Evolutionary conservation across 2,797 vertebrate genomes (phyloP).

Genomic region (Anas bahamensis): DNA sequence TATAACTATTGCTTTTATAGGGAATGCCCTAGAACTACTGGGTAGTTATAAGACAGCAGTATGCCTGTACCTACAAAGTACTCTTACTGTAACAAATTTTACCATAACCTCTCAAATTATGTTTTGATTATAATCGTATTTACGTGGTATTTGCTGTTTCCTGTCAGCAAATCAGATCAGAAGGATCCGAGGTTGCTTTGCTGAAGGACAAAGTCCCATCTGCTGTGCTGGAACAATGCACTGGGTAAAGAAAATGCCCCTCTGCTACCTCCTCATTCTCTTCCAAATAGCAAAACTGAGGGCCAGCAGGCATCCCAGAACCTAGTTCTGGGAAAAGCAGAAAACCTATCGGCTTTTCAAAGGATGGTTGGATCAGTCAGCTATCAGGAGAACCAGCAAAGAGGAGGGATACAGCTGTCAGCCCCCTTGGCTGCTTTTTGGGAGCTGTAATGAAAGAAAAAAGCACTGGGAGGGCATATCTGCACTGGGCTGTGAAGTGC

Average conservation of each 20-base stretch:
- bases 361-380: not conserved
- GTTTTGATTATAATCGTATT: not conserved
- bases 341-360: not conserved
- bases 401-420: not conserved
- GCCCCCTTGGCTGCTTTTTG: not conserved
- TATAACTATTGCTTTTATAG: not conserved
- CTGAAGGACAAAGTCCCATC: constrained; percentile 41
- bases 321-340: not conserved
- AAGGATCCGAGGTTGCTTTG: constrained; percentile 14
- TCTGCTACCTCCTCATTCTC: not conserved
- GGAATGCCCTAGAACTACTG: not conserved
- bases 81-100: not conserved
- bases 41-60: not conserved
- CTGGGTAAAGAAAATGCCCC: not conserved
- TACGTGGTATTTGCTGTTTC: not conserved
- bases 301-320: not conserved
- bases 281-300: not conserved
- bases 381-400: not conserved
- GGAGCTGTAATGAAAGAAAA: not conserved
- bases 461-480: not conserved
- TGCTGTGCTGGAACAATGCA: constrained; percentile 33
- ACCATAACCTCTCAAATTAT: not conserved
- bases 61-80: not conserved
- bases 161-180: not conserved
- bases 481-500: not conserved